Base-by-base conservation (phyloP, 2,797 vertebrate species). In the Hypotaenidia okinawae region DNA sequence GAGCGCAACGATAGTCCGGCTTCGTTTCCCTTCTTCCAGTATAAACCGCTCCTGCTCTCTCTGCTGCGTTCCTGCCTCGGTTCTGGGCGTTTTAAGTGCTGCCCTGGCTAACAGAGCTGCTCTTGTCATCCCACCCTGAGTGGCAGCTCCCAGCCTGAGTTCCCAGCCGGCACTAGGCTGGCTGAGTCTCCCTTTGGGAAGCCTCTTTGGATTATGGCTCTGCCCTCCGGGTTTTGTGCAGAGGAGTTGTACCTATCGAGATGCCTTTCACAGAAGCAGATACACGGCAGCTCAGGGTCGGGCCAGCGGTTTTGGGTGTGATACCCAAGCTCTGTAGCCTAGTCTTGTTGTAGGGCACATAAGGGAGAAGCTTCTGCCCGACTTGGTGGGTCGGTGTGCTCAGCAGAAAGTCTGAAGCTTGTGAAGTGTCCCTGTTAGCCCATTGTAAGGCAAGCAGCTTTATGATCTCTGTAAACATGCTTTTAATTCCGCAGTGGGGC, bases 1-100 rank as follows among this genome's bases (percentile, higher is more conserved):
- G 16, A 18, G 3, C 41, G 4, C 5, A 16, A 18, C 19, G 8
- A 5, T 11, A 8, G 41, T 9, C 35, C 19, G 0, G 10, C 17
- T 33, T 13, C 19, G 1, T 52, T 45, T 23, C 27, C n/a, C 17
- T 45, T 17, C 16, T 41, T 51, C 18, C 55, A 5, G 0, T 19
- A 16, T 24, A 62, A 62, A 21, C 17, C 8, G 3, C 7, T 76
- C 19, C 61, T 27, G 58, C n/a, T 35, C 30, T 6, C 32, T 15
- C 58, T 16, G 24, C 43, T 10, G 61, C 51, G 0, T 25, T 63
- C 39, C 51, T 51, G 43, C n/a, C 35, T 52, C 28, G 7, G 17
- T 18, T 27, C 35, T 13, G 14, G 74, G 18, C 19, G 6, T 17
- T n/a, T 8, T 6, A 11, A 57, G 6, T 0, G 55, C 62, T 30